Base-by-base conservation (phyloP, 2,113 vertebrate species). In the Gulo gulo region DNA sequence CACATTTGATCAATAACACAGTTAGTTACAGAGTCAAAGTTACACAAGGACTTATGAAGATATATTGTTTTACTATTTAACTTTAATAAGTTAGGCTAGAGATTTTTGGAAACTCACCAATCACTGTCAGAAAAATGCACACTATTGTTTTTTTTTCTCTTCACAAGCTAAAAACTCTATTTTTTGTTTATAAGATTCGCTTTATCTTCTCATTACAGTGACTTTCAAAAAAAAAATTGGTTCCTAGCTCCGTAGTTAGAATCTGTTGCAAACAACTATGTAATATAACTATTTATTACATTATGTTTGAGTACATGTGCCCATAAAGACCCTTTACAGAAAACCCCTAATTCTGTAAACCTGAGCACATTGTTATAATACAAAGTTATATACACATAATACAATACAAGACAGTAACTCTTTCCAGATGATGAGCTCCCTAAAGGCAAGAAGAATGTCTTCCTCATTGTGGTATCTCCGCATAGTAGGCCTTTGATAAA, bases 1-100 rank as follows among this genome's bases (percentile, higher is more conserved):
- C 73, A 81, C 69, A 88, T 87, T 97, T 93, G 95, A 98, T 97
- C 96, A 98, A 96, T 97, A 98, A 94, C 69, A 86, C n/a, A 84
- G 74, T 97, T 97, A 90, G 93, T 88, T 94, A 84, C 88, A 78
- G 95, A 97, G 85, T 76, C 92, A 95, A 94, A 94, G 85, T 89
- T 94, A 94, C 47, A 95, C 15, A 88, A 91, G 23, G 23, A 69
- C 45, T 95, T 97, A 98, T 97, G 95, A 98, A 98, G 95, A 97
- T 95, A 86, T 92, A 96, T 95, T 82, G 71, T 97, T 95, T 97
- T 92, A 88, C 91, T 96, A 93, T 79, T 98, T 88, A 97, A 82
- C 67, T 93, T 97, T 96, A 97, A 96, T 98, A 97, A 96, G 84
- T 87, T 96, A 52, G 50, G 93, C 50, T 93, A 42, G 10, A 74